Percentiles rank a stretch among this genome's conserved stretches.
Evolutionary conservation across 2,888 invertebrate species (phyloP).

Genomic region (Campoplex capitator): DNA sequence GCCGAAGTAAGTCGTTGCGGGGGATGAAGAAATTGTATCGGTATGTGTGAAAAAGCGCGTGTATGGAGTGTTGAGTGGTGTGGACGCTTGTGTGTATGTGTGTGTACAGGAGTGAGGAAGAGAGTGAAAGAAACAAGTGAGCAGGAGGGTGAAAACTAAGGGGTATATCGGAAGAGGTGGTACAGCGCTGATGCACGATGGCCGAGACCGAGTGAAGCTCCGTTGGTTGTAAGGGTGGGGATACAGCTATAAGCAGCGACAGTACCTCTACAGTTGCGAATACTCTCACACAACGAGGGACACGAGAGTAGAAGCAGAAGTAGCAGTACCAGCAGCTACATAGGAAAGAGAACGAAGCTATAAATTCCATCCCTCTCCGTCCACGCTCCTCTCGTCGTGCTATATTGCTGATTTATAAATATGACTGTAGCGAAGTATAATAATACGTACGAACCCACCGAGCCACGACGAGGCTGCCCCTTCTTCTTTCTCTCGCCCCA

Average conservation of each 20-base stretch:
- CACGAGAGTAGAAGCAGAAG: slow-evolving; percentile 75
- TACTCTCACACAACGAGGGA: slow-evolving; percentile 64
- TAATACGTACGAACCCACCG: slow-evolving; percentile 83
- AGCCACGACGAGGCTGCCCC: slow-evolving; percentile 73
- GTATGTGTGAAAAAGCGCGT: slow-evolving; percentile 66
- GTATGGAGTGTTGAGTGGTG: neutral
- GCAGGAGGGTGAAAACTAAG: slow-evolving; percentile 59
- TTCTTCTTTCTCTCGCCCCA: slow-evolving; percentile 44
- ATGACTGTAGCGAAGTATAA: slow-evolving; percentile 85
- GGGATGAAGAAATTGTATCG: slow-evolving; percentile 73
- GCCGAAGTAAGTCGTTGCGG: slow-evolving; percentile 68
- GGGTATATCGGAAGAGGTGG: slow-evolving; percentile 62
- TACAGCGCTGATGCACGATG: slow-evolving; percentile 57
- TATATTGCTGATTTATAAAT: slow-evolving; percentile 86
- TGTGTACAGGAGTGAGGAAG: slow-evolving; percentile 37
- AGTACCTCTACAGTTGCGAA: slow-evolving; percentile 49
- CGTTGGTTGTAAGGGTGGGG: slow-evolving; percentile 57
- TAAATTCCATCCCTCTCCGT: slow-evolving; percentile 84
- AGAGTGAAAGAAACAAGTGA: slow-evolving; percentile 53
- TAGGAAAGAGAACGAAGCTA: slow-evolving; percentile 83
- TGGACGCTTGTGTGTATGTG: slow-evolving; percentile 1
- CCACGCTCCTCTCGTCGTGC: slow-evolving; percentile 81
- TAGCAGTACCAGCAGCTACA: slow-evolving; percentile 83
- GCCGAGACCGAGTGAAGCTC: slow-evolving; percentile 61
- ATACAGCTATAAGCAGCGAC: slow-evolving; percentile 51